Evolutionary conservation across 2,888 invertebrate genomes (phyloP).

Genomic region (Stenurella melanura): DNA sequence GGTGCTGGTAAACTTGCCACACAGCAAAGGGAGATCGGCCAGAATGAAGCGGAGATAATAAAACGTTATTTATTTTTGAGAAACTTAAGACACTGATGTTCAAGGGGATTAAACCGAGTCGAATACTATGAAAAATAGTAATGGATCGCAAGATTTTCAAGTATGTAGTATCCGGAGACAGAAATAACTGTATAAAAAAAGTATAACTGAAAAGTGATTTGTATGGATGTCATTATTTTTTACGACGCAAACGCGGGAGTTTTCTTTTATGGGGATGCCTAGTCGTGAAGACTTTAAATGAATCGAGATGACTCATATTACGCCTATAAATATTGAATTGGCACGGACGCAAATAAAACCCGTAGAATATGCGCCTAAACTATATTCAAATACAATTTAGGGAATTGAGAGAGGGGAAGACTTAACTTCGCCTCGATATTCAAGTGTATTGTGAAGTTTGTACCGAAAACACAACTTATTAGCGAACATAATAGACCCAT

Average conservation of each 20-base stretch:
- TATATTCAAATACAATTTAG: conserved; percentile 37
- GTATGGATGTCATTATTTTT: conserved; percentile 19
- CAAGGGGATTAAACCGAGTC: no score
- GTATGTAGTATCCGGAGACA: not conserved
- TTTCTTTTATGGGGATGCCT: conserved; percentile 1
- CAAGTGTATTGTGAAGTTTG: conserved; percentile 51
- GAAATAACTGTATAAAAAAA: not conserved
- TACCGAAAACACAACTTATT: conserved; percentile 52
- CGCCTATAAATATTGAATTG: conserved; percentile 39
- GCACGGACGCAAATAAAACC: conserved; percentile 40
- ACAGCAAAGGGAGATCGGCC: no score
- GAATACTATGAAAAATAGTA: no score
- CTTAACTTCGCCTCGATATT: conserved; percentile 38
- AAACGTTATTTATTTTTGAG: no score
- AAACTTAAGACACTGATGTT: no score
- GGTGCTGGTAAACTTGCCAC: no score
- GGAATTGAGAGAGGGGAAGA: conserved; percentile 30
- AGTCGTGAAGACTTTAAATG: conserved; percentile 23
- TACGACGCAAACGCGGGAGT: conserved; percentile 14
- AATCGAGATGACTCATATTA: conserved; percentile 24
- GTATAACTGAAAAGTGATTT: conserved; percentile 14
- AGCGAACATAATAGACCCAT: conserved; percentile 48
- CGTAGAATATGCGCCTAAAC: conserved; percentile 28
- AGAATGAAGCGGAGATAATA: no score
- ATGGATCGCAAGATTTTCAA: not conserved